phyloP scores from a whole-genome alignment of 2,113 vertebrate genomes.

The Dicrurus megarhynchus region DNA sequence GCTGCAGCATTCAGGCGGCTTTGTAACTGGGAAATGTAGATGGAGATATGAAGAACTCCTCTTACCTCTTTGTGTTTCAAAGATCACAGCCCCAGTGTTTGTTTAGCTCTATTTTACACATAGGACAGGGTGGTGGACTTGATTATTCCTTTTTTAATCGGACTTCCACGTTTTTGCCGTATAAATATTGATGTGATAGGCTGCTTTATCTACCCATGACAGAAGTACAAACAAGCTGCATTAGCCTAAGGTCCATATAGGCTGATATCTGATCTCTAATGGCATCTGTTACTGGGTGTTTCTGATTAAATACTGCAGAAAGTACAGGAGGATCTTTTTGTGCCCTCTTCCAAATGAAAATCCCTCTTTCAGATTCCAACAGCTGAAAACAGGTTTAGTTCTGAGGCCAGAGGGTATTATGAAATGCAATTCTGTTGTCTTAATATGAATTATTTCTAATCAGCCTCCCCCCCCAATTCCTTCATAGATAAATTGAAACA shows the following conservation, averaged over 20 bases:
- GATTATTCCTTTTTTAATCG: conserved; percentile 52
- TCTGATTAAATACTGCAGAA: background rate
- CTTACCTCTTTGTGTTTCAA: conserved; percentile 66
- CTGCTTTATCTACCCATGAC: conserved; percentile 51
- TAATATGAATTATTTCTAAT: background rate
- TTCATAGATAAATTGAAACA: background rate
- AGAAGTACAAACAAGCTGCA: conserved; percentile 22
- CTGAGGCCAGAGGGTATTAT: background rate
- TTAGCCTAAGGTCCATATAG: conserved; percentile 28
- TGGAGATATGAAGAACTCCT: conserved; percentile 60
- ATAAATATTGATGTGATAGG: conserved; percentile 62
- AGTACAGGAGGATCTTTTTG: background rate
- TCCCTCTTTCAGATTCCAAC: background rate
- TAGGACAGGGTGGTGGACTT: conserved; percentile 13
- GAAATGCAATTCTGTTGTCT: background rate
- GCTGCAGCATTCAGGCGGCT: conserved; percentile 68
- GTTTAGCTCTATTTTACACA: conserved; percentile 55
- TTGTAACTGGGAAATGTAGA: conserved; percentile 73
- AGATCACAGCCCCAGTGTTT: conserved; percentile 67
- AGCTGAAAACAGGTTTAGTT: background rate
- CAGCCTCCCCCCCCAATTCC: background rate
- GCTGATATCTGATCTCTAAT: conserved; percentile 5
- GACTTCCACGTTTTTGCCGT: conserved; percentile 28
- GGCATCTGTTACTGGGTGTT: conserved; percentile 2
- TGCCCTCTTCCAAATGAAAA: background rate